phyloP scores from a whole-genome alignment of 2,797 vertebrate genomes.

The Crotalus adamanteus region DNA sequence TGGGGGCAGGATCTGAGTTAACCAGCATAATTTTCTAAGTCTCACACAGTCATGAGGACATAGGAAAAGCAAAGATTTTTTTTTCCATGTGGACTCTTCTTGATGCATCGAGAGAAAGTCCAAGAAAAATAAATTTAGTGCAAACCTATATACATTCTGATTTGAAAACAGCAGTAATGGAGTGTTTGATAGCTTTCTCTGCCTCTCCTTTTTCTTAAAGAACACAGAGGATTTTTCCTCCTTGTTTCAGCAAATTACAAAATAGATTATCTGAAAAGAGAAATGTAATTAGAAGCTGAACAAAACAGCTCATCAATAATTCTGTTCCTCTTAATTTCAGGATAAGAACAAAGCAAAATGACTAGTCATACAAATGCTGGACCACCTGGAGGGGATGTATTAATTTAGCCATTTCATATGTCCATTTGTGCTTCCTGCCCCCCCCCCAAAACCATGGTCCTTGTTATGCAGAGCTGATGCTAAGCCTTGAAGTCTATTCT shows the following conservation, averaged over 20 bases:
- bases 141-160: neutral
- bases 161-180: neutral
- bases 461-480: neutral
- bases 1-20: neutral
- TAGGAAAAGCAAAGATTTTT: neutral
- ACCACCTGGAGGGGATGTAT: neutral
- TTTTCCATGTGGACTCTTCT: neutral
- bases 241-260: neutral
- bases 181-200: neutral
- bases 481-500: neutral
- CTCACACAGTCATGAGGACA: neutral
- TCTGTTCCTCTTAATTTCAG: rapidly evolving
- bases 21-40: neutral
- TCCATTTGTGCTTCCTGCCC: neutral
- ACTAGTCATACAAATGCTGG: neutral
- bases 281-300: neutral
- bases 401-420: slow-evolving; percentile 18
- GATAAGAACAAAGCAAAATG: neutral
- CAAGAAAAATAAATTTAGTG: neutral
- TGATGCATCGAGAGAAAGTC: neutral
- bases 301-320: neutral
- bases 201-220: neutral
- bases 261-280: neutral
- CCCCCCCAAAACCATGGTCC: neutral
- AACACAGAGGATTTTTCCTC: neutral